A percentile compares a stretch with the other conserved stretches of the same genome.
Conservation (phyloP, 2,888 invertebrate genomes). For the Watsonalla binaria region DNA sequence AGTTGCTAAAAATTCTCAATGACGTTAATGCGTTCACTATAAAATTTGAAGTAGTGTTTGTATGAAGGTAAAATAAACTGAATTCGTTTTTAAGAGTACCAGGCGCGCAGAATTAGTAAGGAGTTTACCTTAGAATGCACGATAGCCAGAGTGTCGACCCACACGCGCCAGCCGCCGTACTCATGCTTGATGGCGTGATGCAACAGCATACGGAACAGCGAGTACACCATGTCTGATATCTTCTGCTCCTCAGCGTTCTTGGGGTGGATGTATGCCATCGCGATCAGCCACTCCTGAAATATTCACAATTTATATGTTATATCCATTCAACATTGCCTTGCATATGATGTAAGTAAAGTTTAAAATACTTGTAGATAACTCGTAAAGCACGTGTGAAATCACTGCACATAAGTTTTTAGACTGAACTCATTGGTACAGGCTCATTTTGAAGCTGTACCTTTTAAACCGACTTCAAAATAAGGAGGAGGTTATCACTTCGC, state of each 20-base stretch:
- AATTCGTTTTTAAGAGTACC: not conserved
- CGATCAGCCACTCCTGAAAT: constrained; percentile 90
- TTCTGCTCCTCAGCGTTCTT: constrained; percentile 96
- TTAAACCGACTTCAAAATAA: constrained; percentile 38
- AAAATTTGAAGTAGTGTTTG: no score
- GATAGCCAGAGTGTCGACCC: constrained; percentile 99
- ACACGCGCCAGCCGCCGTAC: constrained; percentile 99
- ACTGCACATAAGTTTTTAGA: not conserved
- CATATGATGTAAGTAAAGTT: no score
- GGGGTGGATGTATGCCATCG: constrained; percentile 98
- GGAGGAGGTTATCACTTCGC: no score
- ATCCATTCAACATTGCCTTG: not conserved
- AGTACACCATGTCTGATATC: constrained; percentile 98
- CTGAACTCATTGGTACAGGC: not conserved
- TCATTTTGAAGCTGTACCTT: not conserved
- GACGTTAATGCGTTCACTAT: no score
- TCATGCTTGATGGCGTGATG: constrained; percentile 99
- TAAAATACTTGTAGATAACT: constrained; percentile 4
- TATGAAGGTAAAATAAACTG: not conserved
- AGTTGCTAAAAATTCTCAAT: no score
- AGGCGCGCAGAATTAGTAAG: not conserved
- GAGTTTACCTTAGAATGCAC: constrained; percentile 95
- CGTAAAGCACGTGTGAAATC: not conserved
- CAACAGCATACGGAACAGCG: constrained; percentile 96
- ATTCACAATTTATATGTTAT: not conserved